Percentiles rank a stretch among this genome's conserved stretches.
These are phyloP conservation scores for Rugalucina vietnamica DNA, from an alignment of 2,888 invertebrate species.

Conservation along the genomic window DNA sequence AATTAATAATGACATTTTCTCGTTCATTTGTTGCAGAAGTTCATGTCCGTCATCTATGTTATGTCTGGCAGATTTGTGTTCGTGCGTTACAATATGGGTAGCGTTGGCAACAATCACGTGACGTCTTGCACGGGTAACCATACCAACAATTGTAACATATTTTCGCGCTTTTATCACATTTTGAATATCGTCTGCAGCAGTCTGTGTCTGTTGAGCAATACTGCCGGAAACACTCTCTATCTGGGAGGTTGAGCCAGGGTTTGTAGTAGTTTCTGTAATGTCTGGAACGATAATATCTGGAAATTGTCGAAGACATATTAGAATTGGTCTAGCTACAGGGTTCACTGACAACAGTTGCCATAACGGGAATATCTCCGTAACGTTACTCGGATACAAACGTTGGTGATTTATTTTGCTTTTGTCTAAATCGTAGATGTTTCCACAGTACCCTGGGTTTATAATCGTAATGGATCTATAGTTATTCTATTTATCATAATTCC, in stretches of 20 bases:
- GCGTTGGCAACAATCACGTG: slow-evolving; percentile 77
- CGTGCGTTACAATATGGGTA: slow-evolving; percentile 74
- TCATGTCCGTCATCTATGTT: background rate
- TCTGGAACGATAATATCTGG: slow-evolving; percentile 61
- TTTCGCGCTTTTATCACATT: slow-evolving; percentile 76
- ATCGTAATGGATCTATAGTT: no score
- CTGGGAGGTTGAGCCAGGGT: slow-evolving; percentile 78
- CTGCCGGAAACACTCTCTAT: slow-evolving; percentile 76
- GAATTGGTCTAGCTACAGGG: background rate
- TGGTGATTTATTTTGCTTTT: no score
- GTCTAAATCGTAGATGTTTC: no score
- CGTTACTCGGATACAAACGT: no score
- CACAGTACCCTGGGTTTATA: no score
- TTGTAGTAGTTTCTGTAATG: slow-evolving; percentile 61
- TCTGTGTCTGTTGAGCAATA: slow-evolving; percentile 71
- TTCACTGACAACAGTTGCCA: no score
- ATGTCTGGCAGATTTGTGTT: slow-evolving; percentile 28
- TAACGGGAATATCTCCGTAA: no score
- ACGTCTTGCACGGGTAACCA: slow-evolving; percentile 75
- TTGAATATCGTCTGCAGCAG: slow-evolving; percentile 78
- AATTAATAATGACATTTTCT: no score
- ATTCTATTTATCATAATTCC: no score
- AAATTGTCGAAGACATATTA: slow-evolving; percentile 24
- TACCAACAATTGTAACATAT: slow-evolving; percentile 82
- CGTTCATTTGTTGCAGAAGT: no score